Evolutionary conservation across 2,888 invertebrate species (phyloP), one percentile per base, ranked within the genome.

Genomic region (Brenthis ino): DNA sequence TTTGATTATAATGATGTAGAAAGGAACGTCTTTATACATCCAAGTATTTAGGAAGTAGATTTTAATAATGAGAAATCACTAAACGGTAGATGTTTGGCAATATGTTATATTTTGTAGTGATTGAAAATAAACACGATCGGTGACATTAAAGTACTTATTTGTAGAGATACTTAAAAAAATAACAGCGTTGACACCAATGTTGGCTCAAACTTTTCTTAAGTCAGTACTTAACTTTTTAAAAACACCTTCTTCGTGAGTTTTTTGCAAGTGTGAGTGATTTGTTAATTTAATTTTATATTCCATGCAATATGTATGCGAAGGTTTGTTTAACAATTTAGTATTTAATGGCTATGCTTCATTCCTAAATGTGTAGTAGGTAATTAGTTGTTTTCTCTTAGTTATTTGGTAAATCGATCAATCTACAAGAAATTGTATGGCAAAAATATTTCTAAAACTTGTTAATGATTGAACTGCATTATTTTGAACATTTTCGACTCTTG

Each of bases 401-500:
- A 33, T 60, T 63, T 50, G 50, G 37, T 37, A 63, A 64, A 16
- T 37, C 67, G 43, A 55, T 20, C 48, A 58, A 55, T 58, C 56
- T 51, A 64, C 64, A 53, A 28, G 58, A 64, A 37, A 67, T 37
- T 54, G 57, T 65, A 57, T 16, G 48, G 24, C 48, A 11, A 54
- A 67, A 58, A 24, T 63, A 66, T 61, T 66, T 63, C 53, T 37
- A 5, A 53, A 65, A 58, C 53, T 67, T 61, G 80, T 85, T 84
- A 78, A 81, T 80, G 76, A 83, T 86, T 85, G 83, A 86, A 86
- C 86, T 85, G 80, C 86, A 84, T 86, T 86, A 86, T 83, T 82
- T 82, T 87, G 82, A 73, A 79, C 72, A 71, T 80, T 81, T 82
- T 80, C 75, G 79, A 81, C 77, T 77, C 76, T 77, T 79, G 77